Percentiles rank a stretch among this genome's conserved stretches.
These are phyloP conservation scores for Notospermus geniculatus DNA, from an alignment of 1,140 invertebrate genomes.

Conservation along the genomic window DNA sequence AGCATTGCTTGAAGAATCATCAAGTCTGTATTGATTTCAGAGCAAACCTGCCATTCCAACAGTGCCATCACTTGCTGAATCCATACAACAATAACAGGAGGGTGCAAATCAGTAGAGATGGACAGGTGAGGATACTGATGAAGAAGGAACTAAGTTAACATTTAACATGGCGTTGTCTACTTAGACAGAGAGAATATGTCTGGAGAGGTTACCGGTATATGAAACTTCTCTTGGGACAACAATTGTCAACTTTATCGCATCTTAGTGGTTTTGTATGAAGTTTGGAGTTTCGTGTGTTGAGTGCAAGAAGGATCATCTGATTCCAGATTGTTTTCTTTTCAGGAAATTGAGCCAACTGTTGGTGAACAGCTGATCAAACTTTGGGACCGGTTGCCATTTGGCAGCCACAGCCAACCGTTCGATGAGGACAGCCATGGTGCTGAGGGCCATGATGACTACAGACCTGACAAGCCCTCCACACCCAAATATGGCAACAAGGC, in stretches of 20 bases:
- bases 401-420: not conserved
- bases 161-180: not conserved
- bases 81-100: conserved; percentile 60
- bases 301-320: not conserved
- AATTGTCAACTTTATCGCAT: not conserved
- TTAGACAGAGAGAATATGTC: not conserved
- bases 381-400: conserved; percentile 50
- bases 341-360: conserved; percentile 59
- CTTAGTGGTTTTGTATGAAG: too few species aligned
- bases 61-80: conserved; percentile 57
- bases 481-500: too few species aligned
- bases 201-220: not conserved
- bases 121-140: conserved; percentile 53
- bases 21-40: conserved; percentile 41
- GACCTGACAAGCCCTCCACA: too few species aligned
- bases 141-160: not conserved
- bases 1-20: too few species aligned
- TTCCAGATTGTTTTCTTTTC: conserved; percentile 20
- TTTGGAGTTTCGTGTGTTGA: not conserved
- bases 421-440: not conserved
- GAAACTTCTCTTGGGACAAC: not conserved
- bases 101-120: conserved; percentile 60
- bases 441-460: too few species aligned
- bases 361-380: conserved; percentile 56
- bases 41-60: conserved; percentile 59